Percentiles rank a stretch among this genome's conserved stretches.
These are phyloP conservation scores for Ormyrus labotus DNA, from an alignment of 2,888 invertebrate species.

Conservation along the genomic window DNA sequence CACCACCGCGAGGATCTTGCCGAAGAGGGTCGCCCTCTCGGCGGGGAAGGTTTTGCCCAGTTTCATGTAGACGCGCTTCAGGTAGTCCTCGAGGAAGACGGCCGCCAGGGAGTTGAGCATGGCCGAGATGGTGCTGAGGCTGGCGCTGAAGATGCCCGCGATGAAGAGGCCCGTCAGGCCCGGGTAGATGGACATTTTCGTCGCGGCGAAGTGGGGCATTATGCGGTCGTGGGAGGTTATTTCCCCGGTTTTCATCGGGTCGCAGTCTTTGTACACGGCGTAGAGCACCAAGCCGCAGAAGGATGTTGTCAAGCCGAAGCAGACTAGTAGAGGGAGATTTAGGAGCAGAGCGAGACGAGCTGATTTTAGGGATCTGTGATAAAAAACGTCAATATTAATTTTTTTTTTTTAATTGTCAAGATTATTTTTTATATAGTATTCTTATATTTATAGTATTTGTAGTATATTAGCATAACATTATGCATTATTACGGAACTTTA, in stretches of 20 bases:
- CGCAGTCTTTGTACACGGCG: slow-evolving; percentile 88
- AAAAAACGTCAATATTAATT: no score
- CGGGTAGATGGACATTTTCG: slow-evolving; percentile 77
- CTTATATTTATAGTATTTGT: no score
- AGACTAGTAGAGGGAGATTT: slow-evolving; percentile 85
- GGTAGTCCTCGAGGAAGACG: slow-evolving; percentile 91
- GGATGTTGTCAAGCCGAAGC: slow-evolving; percentile 83
- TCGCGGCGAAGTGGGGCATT: slow-evolving; percentile 87
- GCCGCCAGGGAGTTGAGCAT: slow-evolving; percentile 93
- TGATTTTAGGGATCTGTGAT: slow-evolving; percentile 29
- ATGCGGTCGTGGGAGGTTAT: slow-evolving; percentile 84
- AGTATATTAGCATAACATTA: no score
- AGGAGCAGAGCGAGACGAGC: slow-evolving; percentile 86
- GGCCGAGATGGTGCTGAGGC: slow-evolving; percentile 93
- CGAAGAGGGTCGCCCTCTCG: slow-evolving; percentile 82
- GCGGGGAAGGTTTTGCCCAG: slow-evolving; percentile 83
- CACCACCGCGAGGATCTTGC: slow-evolving; percentile 64
- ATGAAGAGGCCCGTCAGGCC: slow-evolving; percentile 73
- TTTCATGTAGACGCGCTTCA: slow-evolving; percentile 76
- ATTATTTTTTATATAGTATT: no score
- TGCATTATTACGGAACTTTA: no score
- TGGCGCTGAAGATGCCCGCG: slow-evolving; percentile 90
- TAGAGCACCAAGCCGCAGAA: slow-evolving; percentile 87
- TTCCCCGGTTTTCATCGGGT: slow-evolving; percentile 82
- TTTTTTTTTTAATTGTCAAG: no score